Conservation (phyloP, 1,140 invertebrate genomes). For the Cotesia glomerata region DNA sequence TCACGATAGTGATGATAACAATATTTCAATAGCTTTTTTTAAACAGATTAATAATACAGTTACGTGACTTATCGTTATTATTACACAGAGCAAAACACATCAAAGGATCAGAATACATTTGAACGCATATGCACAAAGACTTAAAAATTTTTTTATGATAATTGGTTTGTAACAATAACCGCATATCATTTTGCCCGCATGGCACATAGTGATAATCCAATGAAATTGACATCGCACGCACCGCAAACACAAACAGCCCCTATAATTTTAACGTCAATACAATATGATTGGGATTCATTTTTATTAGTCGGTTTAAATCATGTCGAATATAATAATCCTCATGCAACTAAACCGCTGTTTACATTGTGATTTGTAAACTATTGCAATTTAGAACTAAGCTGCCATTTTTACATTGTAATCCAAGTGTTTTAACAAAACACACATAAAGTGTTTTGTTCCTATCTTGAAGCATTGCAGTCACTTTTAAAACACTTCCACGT, state of each 20-base stretch:
- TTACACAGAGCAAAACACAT: not conserved
- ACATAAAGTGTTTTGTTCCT: too few relatives aligned
- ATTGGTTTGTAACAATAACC: not conserved
- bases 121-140: not conserved
- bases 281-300: not conserved
- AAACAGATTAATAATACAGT: not conserved
- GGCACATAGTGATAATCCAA: not conserved
- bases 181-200: conserved; percentile 1
- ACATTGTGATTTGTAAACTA: not conserved
- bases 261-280: not conserved
- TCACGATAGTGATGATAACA: not conserved
- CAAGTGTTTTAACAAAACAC: too few relatives aligned
- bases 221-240: not conserved
- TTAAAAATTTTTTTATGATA: not conserved
- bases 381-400: too few relatives aligned
- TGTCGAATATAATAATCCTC: not conserved
- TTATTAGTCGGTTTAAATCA: not conserved
- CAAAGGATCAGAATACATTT: not conserved
- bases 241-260: not conserved
- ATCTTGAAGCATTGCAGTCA: too few relatives aligned
- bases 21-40: not conserved
- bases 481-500: too few relatives aligned
- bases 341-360: not conserved
- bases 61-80: not conserved
- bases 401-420: too few relatives aligned